Conservation (phyloP, 2,797 vertebrate genomes). For the Etheostoma nigrum region DNA sequence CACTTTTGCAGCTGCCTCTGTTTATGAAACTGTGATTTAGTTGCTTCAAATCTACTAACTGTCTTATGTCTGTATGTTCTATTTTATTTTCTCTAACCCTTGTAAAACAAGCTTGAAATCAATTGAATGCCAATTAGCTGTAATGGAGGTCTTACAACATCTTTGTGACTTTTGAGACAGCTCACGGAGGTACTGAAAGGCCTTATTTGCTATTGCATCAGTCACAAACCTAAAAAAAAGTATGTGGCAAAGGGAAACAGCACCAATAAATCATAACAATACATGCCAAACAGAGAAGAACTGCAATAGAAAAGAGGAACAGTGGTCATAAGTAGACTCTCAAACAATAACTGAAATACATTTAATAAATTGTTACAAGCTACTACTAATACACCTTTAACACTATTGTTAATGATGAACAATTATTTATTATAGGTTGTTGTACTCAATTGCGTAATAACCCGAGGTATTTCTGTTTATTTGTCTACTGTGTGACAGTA, state of each 20-base stretch:
- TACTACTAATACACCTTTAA: neutral
- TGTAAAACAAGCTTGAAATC: neutral
- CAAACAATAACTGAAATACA: neutral
- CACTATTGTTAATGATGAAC: no score
- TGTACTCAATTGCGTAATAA: conserved; percentile 1
- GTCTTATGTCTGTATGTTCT: neutral
- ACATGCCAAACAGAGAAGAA: conserved; percentile 39
- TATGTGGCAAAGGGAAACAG: conserved; percentile 30
- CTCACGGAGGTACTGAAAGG: neutral
- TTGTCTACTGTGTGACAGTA: conserved; percentile 11
- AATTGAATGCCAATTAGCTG: neutral
- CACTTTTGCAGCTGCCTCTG: conserved; percentile 4
- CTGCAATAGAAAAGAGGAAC: conserved; percentile 40
- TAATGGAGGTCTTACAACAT: neutral
- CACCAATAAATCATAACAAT: conserved; percentile 27
- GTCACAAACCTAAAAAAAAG: conserved; percentile 5
- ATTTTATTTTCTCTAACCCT: neutral
- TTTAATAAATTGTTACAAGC: neutral
- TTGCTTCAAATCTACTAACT: neutral
- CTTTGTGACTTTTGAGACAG: neutral
- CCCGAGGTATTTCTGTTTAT: conserved; percentile 9
- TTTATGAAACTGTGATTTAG: neutral
- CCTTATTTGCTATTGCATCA: neutral
- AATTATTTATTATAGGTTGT: neutral
- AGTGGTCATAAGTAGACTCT: conserved; percentile 9